Evolutionary conservation across 2,797 vertebrate species (phyloP).

Genomic region (Sebastes paucispinis): DNA sequence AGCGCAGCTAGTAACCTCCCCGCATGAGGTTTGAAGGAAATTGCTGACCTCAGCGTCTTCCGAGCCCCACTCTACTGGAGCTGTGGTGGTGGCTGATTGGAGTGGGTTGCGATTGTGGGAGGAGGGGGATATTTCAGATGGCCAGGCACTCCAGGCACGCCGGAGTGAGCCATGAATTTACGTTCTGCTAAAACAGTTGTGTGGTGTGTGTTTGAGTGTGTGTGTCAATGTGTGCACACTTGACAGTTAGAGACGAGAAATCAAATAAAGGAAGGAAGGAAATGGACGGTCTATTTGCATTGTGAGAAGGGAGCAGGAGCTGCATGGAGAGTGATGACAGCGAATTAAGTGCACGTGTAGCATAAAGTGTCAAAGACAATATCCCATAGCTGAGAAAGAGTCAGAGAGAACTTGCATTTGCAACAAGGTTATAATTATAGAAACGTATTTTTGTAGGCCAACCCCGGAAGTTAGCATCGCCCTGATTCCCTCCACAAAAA

Average conservation of each 20-base stretch:
- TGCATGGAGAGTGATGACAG: conserved; percentile 18
- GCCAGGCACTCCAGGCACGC: conserved; percentile 48
- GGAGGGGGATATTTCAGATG: conserved; percentile 41
- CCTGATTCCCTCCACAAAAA: no score
- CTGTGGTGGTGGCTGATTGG: conserved; percentile 60
- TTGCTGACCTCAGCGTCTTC: conserved; percentile 76
- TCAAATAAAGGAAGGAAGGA: conserved; percentile 28
- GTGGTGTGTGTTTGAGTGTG: conserved; percentile 10
- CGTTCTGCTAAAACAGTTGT: conserved; percentile 32
- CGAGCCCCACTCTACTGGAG: conserved; percentile 49
- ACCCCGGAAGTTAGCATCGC: no score
- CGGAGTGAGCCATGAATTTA: conserved; percentile 45
- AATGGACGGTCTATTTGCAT: conserved; percentile 36
- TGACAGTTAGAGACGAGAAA: conserved; percentile 24
- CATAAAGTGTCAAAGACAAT: conserved; percentile 54
- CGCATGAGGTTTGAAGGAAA: conserved; percentile 67
- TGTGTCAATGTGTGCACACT: conserved; percentile 4
- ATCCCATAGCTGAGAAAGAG: conserved; percentile 13
- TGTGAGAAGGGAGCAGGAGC: background rate
- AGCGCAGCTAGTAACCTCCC: conserved; percentile 57
- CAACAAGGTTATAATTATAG: background rate
- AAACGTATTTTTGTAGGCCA: no score
- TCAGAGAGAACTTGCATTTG: background rate
- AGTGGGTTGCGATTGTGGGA: conserved; percentile 49
- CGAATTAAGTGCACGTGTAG: conserved; percentile 43